phyloP scores from a whole-genome alignment of 2,797 vertebrate genomes.

The Spea hammondii region DNA sequence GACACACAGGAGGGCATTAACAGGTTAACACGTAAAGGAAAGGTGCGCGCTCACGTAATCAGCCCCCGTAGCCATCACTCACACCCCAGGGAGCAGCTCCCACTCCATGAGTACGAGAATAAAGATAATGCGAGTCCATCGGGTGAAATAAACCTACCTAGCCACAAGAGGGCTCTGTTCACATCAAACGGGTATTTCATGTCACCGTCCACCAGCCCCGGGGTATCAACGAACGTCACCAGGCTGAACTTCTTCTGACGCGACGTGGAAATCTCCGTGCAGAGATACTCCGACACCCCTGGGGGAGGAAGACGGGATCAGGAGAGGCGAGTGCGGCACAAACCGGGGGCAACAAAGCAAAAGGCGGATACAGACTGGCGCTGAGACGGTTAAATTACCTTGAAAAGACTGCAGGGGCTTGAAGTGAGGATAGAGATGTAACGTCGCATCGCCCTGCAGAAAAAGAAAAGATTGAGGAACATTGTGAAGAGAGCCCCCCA shows the following conservation, averaged over 20 bases:
- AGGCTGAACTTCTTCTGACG: slow-evolving; percentile 82
- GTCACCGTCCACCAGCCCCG: slow-evolving; percentile 81
- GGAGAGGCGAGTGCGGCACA: background rate
- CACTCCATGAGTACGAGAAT: too few species aligned
- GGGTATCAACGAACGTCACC: slow-evolving; percentile 81
- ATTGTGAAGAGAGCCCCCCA: background rate
- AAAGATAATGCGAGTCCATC: background rate
- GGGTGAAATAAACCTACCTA: slow-evolving; percentile 66
- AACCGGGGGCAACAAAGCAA: too few species aligned
- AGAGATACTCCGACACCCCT: slow-evolving; percentile 80
- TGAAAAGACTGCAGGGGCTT: slow-evolving; percentile 78
- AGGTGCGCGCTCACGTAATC: background rate
- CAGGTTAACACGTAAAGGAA: background rate
- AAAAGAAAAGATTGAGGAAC: background rate
- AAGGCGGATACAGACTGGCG: background rate
- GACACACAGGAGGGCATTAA: background rate
- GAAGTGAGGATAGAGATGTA: slow-evolving; percentile 86
- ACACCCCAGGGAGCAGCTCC: too few species aligned
- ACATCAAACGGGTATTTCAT: slow-evolving; percentile 90
- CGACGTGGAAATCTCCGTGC: slow-evolving; percentile 83
- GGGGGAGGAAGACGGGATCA: too few species aligned
- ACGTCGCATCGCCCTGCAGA: slow-evolving; percentile 80
- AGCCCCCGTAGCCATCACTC: too few species aligned
- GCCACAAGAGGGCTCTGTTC: slow-evolving; percentile 77
- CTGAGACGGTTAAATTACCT: slow-evolving; percentile 62